These are phyloP conservation scores for Archivesica marissinica DNA, from an alignment of 1,140 invertebrate species.

Conservation along the genomic window DNA sequence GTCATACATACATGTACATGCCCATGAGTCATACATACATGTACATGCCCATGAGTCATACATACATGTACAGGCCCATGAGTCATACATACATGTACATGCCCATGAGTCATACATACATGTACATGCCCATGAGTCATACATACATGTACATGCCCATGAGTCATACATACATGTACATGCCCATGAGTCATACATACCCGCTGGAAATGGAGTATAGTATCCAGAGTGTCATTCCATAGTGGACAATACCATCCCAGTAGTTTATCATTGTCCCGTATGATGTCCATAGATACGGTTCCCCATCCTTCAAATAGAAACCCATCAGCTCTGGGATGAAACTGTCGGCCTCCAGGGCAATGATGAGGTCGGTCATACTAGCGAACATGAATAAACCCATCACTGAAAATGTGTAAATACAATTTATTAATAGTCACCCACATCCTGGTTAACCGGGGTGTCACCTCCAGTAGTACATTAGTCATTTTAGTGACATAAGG, in stretches of 20 bases:
- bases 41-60: no score
- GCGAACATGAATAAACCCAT: slow-evolving; percentile 56
- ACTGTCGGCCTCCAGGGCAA: slow-evolving; percentile 79
- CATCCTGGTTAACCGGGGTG: not conserved
- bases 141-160: no score
- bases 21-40: no score
- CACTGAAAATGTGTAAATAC: slow-evolving; percentile 33
- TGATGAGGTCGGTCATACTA: slow-evolving; percentile 73
- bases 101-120: no score
- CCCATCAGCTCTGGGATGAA: slow-evolving; percentile 74
- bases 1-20: no score
- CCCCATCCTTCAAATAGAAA: slow-evolving; percentile 77
- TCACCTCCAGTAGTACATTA: no score
- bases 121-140: no score
- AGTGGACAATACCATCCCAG: slow-evolving; percentile 79
- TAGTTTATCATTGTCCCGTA: slow-evolving; percentile 79
- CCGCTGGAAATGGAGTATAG: slow-evolving; percentile 65
- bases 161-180: no score
- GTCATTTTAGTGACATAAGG: not conserved
- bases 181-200: slow-evolving; percentile 64
- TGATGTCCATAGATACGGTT: slow-evolving; percentile 78
- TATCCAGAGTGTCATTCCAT: slow-evolving; percentile 74
- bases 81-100: no score
- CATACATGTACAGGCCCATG: no score
- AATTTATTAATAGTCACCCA: not conserved